These are phyloP conservation scores for Menura novaehollandiae DNA, from an alignment of 2,113 vertebrate genomes.

Conservation along the genomic window DNA sequence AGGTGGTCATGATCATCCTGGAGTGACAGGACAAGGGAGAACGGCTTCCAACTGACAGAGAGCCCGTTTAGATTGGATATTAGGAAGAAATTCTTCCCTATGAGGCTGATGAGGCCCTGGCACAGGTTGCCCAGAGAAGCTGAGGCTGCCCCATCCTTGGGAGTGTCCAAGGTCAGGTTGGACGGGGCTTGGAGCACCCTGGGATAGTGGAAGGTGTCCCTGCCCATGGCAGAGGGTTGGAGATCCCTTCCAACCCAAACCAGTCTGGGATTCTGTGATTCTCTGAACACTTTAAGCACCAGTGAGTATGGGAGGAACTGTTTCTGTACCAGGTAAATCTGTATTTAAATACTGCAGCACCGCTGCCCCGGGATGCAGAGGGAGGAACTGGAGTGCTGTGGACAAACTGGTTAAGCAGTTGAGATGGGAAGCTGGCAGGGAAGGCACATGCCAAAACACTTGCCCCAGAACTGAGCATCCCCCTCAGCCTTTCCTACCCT, in stretches of 20 bases:
- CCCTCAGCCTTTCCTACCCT: background rate
- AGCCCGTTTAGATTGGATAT: too few species aligned
- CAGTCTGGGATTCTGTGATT: background rate
- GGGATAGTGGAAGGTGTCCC: background rate
- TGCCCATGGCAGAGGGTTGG: background rate
- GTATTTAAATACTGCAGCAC: background rate
- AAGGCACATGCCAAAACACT: background rate
- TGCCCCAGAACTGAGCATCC: background rate
- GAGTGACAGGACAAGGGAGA: background rate
- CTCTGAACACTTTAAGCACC: background rate
- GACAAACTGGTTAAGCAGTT: background rate
- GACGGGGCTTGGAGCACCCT: accelerated
- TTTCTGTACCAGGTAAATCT: background rate
- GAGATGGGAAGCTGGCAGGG: background rate
- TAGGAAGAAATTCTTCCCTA: background rate
- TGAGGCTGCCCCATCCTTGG: background rate
- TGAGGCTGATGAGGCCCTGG: background rate
- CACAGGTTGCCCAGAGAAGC: background rate
- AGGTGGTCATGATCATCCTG: background rate
- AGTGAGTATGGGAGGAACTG: background rate
- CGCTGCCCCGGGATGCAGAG: background rate
- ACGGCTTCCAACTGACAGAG: background rate
- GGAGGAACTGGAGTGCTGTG: background rate
- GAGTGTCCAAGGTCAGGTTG: background rate
- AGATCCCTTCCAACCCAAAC: background rate